Conservation (phyloP, 2,888 invertebrate species). For the Artemia sp. region DNA sequence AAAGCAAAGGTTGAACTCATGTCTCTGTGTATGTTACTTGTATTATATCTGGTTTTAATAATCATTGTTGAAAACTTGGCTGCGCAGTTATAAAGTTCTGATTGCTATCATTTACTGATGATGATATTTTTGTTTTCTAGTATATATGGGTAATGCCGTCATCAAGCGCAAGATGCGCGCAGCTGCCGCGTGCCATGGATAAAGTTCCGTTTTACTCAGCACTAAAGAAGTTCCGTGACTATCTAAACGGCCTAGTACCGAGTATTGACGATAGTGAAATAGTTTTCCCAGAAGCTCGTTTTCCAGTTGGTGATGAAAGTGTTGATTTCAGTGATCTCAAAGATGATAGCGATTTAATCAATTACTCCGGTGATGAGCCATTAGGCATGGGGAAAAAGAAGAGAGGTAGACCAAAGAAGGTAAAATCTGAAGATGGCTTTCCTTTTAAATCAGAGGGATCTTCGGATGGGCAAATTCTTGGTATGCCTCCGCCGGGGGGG, state of each 20-base stretch:
- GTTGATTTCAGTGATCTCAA: conserved; percentile 35
- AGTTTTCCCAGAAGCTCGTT: conserved; percentile 47
- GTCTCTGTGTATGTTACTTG: too few species aligned
- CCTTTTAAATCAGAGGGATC: conserved; percentile 12
- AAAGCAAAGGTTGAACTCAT: too few species aligned
- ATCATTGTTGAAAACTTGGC: too few species aligned
- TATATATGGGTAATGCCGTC: conserved; percentile 99
- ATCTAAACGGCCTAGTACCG: conserved; percentile 65
- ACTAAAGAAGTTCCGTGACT: conserved; percentile 84
- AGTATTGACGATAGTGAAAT: conserved; percentile 73
- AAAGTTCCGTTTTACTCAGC: conserved; percentile 95
- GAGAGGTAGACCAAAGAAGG: conserved; percentile 44
- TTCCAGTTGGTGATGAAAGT: conserved; percentile 19
- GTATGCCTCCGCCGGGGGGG: conserved; percentile 1
- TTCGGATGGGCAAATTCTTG: background rate
- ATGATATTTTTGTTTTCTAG: conserved; percentile 39
- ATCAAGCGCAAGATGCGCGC: conserved; percentile 88
- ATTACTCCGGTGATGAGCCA: conserved; percentile 35
- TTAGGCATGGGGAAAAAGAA: conserved; percentile 54
- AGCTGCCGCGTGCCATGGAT: conserved; percentile 89
- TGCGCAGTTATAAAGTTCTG: too few species aligned
- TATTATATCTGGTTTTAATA: too few species aligned
- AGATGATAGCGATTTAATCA: conserved; percentile 34
- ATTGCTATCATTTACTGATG: background rate
- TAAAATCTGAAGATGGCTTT: conserved; percentile 19